Evolutionary conservation across 2,113 vertebrate species (phyloP).

Genomic region (Phylloscopus trochiloides): DNA sequence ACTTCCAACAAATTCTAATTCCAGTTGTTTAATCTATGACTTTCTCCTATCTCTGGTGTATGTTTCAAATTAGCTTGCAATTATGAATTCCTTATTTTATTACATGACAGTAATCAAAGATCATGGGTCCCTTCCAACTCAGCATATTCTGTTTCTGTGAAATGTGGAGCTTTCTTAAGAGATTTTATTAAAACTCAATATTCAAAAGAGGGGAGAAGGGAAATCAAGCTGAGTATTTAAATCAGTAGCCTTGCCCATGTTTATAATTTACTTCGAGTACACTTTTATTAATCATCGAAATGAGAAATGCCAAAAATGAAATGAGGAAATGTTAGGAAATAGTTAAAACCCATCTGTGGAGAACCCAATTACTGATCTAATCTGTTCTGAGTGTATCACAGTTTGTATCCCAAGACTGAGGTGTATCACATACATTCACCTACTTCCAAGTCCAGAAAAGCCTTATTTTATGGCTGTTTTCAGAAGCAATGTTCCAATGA

Average conservation of each 20-base stretch:
- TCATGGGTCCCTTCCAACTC: not conserved
- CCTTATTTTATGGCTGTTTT: not conserved
- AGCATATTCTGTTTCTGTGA: not conserved
- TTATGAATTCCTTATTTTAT: not conserved
- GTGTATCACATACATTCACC: not conserved
- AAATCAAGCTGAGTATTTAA: not conserved
- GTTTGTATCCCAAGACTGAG: not conserved
- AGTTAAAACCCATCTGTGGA: not conserved
- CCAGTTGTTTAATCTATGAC: not conserved
- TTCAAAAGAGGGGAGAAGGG: accelerated
- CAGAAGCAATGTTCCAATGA: not conserved
- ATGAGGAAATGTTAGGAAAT: not conserved
- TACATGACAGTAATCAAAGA: not conserved
- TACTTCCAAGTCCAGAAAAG: not conserved
- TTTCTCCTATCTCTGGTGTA: not conserved
- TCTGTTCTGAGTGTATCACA: not conserved
- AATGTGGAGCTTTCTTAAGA: not conserved
- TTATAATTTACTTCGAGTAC: not conserved
- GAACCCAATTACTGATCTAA: not conserved
- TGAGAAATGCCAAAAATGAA: not conserved
- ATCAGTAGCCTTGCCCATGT: not conserved
- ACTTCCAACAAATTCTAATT: not conserved
- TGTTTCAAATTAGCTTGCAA: not conserved
- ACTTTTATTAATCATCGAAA: not conserved
- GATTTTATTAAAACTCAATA: not conserved